phyloP scores from a whole-genome alignment of 2,113 vertebrate species.

The Cryptotis parvus region DNA sequence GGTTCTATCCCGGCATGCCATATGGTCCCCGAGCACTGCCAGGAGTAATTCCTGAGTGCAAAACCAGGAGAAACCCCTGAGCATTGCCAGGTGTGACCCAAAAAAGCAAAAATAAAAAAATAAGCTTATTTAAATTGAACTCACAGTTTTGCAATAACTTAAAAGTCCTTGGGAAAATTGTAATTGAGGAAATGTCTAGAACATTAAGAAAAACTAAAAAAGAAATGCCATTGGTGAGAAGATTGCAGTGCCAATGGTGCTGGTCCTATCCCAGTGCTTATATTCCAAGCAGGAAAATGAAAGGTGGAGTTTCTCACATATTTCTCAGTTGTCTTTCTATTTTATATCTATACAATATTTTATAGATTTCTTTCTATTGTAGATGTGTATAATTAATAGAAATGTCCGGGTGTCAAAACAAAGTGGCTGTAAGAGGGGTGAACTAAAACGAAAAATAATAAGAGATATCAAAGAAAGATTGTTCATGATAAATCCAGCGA shows the following conservation, averaged over 20 bases:
- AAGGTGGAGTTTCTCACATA: accelerated
- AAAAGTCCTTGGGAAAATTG: too few species aligned
- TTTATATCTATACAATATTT: neutral
- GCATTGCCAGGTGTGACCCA: too few species aligned
- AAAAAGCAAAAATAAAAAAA: too few species aligned
- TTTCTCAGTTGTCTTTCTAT: neutral
- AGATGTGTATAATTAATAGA: too few species aligned
- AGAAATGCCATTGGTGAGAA: neutral
- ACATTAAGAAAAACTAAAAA: neutral
- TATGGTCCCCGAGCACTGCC: too few species aligned
- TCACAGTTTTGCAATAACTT: neutral
- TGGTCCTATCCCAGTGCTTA: neutral
- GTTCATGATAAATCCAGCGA: neutral
- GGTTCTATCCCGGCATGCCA: too few species aligned
- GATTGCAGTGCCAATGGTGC: accelerated
- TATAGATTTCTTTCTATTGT: too few species aligned
- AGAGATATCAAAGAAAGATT: neutral
- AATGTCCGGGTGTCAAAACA: neutral
- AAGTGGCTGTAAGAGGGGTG: neutral
- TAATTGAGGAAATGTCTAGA: too few species aligned
- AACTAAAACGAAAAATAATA: neutral
- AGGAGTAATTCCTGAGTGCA: too few species aligned
- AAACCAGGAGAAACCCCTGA: too few species aligned
- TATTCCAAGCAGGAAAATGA: accelerated
- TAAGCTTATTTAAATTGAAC: neutral